Evolutionary conservation across 2,113 vertebrate species (phyloP).

Genomic region (Carassius carassius): DNA sequence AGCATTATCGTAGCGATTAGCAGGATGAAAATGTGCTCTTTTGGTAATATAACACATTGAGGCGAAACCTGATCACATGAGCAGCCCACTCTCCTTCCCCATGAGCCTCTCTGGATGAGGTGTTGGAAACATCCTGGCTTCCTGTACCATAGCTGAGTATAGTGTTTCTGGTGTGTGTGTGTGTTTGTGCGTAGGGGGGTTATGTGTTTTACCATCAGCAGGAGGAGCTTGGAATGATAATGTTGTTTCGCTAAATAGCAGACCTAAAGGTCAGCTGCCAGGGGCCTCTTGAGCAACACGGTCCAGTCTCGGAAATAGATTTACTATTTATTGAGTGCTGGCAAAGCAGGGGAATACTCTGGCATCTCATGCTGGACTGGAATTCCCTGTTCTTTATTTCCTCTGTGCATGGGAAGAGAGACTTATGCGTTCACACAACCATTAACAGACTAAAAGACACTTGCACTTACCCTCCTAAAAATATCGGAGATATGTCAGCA

Average conservation of each 20-base stretch:
- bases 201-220: slow-evolving; percentile 75
- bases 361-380: slow-evolving; percentile 57
- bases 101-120: slow-evolving; percentile 69
- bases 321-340: slow-evolving; percentile 66
- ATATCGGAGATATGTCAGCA: slow-evolving; percentile 36
- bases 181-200: neutral
- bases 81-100: slow-evolving; percentile 60
- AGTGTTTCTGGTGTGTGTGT: slow-evolving; percentile 45
- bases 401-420: slow-evolving; percentile 34
- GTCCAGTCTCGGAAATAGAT: slow-evolving; percentile 63
- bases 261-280: slow-evolving; percentile 75
- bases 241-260: slow-evolving; percentile 76
- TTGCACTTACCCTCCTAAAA: slow-evolving; percentile 37
- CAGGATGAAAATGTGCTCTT: slow-evolving; percentile 78
- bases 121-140: slow-evolving; percentile 52
- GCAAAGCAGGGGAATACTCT: slow-evolving; percentile 57
- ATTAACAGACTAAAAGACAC: slow-evolving; percentile 50
- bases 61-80: slow-evolving; percentile 76
- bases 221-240: slow-evolving; percentile 74
- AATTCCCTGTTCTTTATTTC: slow-evolving; percentile 58
- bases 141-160: slow-evolving; percentile 46
- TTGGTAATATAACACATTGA: slow-evolving; percentile 81
- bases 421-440: slow-evolving; percentile 37
- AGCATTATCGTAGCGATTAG: slow-evolving; percentile 79
- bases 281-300: slow-evolving; percentile 59